A percentile compares a stretch with the other conserved stretches of the same genome.
Conservation (phyloP, 2,888 invertebrate genomes). For the Acleris holmiana region DNA sequence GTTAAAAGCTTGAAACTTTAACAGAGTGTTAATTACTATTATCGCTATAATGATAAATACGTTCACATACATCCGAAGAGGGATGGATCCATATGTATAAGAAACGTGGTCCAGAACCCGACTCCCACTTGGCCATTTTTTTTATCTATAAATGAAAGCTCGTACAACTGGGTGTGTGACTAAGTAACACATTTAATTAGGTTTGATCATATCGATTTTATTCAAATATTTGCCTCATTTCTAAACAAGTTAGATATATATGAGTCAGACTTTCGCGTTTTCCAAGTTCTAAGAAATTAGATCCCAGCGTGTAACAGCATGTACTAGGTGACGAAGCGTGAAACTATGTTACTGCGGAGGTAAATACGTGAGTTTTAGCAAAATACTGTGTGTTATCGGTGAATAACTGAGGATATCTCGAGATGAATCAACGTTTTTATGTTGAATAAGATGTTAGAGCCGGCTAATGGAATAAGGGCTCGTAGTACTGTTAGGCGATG, state of each 20-base stretch:
- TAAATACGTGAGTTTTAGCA: conserved; percentile 11
- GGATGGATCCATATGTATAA: too few species aligned
- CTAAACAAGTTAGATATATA: neutral
- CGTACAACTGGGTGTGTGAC: too few species aligned
- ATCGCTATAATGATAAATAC: too few species aligned
- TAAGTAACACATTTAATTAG: too few species aligned
- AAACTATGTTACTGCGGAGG: conserved; percentile 7
- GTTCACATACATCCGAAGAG: too few species aligned
- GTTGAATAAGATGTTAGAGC: neutral
- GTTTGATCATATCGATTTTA: neutral
- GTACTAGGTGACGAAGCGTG: conserved; percentile 8
- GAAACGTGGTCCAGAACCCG: too few species aligned
- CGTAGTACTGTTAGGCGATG: too few species aligned
- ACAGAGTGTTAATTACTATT: too few species aligned
- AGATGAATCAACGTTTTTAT: neutral
- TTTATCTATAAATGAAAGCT: too few species aligned
- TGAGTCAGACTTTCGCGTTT: conserved; percentile 3
- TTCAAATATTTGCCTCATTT: neutral
- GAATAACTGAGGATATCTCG: neutral
- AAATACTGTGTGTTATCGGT: neutral
- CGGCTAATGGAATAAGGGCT: too few species aligned
- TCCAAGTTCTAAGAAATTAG: conserved; percentile 3
- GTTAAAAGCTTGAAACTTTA: too few species aligned
- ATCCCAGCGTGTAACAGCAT: neutral
- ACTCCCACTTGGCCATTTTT: too few species aligned